A percentile compares a stretch with the other conserved stretches of the same genome.
phyloP scores from a whole-genome alignment of 2,888 invertebrate genomes.

The Oxyscelio sp. region DNA sequence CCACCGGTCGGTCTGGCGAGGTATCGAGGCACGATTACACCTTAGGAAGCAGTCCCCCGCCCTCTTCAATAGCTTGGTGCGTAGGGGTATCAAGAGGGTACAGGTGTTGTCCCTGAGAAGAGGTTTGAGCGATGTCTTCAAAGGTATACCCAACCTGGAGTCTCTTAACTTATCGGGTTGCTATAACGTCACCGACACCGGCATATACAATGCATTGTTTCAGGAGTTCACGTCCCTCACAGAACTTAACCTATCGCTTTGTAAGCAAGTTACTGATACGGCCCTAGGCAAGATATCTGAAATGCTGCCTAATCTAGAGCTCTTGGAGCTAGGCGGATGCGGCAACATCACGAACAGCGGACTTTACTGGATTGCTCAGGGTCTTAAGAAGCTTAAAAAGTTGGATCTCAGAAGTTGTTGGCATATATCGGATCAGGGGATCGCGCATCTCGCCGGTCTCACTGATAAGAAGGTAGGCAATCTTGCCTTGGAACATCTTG shows the following conservation, averaged over 20 bases:
- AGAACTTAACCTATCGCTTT: constrained; percentile 95
- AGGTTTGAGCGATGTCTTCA: constrained; percentile 95
- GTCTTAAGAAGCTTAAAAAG: constrained; percentile 94
- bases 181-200: constrained; percentile 96
- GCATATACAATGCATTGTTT: constrained; percentile 94
- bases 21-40: too few species aligned
- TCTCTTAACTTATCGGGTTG: constrained; percentile 97
- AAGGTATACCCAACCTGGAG: constrained; percentile 95
- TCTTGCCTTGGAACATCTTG: constrained; percentile 94
- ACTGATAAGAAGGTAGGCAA: constrained; percentile 91
- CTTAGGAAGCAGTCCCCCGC: too few species aligned
- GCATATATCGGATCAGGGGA: constrained; percentile 97
- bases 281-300: constrained; percentile 95
- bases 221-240: constrained; percentile 93
- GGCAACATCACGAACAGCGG: constrained; percentile 97
- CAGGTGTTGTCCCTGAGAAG: constrained; percentile 96
- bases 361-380: constrained; percentile 95
- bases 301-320: constrained; percentile 95
- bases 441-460: constrained; percentile 95
- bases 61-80: too few species aligned
- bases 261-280: constrained; percentile 98
- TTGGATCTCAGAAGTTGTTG: constrained; percentile 97
- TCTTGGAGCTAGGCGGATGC: constrained; percentile 97
- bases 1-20: too few species aligned
- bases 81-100: too few species aligned